A percentile compares a stretch with the other conserved stretches of the same genome.
phyloP scores from a whole-genome alignment of 1,140 invertebrate species.

The Drosophila yakuba region DNA sequence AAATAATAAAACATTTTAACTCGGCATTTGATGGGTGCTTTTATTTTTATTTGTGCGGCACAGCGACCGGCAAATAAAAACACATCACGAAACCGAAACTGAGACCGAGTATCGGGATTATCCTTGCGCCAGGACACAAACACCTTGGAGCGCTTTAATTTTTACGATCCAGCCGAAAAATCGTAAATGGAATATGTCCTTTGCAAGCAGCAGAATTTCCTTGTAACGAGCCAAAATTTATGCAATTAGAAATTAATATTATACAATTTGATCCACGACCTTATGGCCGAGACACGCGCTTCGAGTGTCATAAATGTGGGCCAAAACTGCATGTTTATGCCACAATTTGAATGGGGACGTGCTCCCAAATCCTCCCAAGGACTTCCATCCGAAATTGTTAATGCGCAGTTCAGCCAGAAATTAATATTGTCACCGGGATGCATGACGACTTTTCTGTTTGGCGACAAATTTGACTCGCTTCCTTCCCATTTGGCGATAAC shows the following conservation, averaged over 20 bases:
- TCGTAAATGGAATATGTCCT: constrained; percentile 44
- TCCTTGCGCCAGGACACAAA: constrained; percentile 22
- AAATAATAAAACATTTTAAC: constrained; percentile 83
- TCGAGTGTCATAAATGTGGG: constrained; percentile 60
- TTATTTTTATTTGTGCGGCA: constrained; percentile 74
- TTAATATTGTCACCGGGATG: constrained; percentile 43
- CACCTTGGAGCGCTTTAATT: constrained; percentile 79
- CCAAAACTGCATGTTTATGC: constrained; percentile 75
- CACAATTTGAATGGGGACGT: constrained; percentile 69
- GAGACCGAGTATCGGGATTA: constrained; percentile 1
- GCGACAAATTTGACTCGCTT: constrained; percentile 62
- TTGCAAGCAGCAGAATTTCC: neutral
- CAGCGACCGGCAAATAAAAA: constrained; percentile 79
- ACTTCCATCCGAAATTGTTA: constrained; percentile 25
- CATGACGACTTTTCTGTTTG: constrained; percentile 25
- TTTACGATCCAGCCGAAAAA: constrained; percentile 59
- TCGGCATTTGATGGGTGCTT: constrained; percentile 76
- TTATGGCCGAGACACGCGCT: constrained; percentile 59
- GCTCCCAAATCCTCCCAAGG: constrained; percentile 25
- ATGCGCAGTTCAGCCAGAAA: constrained; percentile 45
- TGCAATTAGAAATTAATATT: constrained; percentile 84
- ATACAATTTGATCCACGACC: constrained; percentile 73
- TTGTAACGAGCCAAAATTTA: constrained; percentile 72
- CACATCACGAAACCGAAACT: constrained; percentile 40
- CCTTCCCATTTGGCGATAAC: constrained; percentile 41